These are phyloP conservation scores for Yponomeuta plumbellus DNA, from an alignment of 2,888 invertebrate genomes.

Conservation along the genomic window DNA sequence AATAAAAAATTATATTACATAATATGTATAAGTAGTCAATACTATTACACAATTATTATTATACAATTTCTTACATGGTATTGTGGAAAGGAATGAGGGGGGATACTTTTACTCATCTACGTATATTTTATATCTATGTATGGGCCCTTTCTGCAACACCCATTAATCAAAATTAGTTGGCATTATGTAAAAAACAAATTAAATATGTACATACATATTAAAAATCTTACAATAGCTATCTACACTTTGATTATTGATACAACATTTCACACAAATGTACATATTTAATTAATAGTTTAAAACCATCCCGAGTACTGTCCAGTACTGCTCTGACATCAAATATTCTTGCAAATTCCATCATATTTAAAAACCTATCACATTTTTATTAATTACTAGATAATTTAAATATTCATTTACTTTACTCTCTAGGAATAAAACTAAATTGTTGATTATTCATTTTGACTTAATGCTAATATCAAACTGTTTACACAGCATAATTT, in stretches of 20 bases:
- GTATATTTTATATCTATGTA: no score
- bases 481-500: background rate
- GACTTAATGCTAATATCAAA: background rate
- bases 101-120: no score
- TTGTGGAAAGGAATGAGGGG: no score
- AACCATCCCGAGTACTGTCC: background rate
- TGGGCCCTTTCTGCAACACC: no score
- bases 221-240: background rate
- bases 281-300: constrained; percentile 1
- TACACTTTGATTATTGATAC: background rate
- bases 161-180: no score
- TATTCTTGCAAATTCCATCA: constrained; percentile 25
- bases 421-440: constrained; percentile 16
- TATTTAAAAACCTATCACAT: constrained; percentile 32
- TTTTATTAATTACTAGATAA: constrained; percentile 24
- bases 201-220: no score
- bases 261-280: background rate
- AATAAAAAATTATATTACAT: no score
- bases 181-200: no score
- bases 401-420: constrained; percentile 14
- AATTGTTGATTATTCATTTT: constrained; percentile 15
- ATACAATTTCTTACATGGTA: no score
- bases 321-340: background rate
- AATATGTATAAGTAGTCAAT: no score
- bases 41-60: no score